phyloP scores from a whole-genome alignment of 1,140 invertebrate species.

The Drosophila seguyi region DNA sequence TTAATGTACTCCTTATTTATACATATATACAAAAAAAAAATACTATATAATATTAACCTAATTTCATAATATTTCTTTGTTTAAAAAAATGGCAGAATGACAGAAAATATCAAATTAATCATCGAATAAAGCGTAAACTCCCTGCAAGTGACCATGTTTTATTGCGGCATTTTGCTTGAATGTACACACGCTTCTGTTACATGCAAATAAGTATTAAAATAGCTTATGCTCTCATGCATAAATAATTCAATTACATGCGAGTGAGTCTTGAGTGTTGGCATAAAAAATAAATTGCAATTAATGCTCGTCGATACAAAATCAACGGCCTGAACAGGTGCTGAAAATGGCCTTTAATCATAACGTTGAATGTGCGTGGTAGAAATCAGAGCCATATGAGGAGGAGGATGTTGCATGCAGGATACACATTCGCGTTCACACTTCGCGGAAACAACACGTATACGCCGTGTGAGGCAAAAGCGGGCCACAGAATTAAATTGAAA shows the following conservation, averaged over 20 bases:
- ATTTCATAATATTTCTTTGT: not conserved
- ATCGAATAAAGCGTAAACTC: not conserved
- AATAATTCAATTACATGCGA: constrained; percentile 54
- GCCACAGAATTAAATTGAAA: constrained; percentile 46
- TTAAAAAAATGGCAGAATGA: no score
- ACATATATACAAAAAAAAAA: no score
- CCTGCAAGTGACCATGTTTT: constrained; percentile 8
- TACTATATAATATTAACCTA: not conserved
- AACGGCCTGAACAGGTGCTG: constrained; percentile 49
- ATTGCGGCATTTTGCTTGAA: not conserved
- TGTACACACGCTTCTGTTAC: not conserved
- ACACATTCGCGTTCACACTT: not conserved
- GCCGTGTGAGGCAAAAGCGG: constrained; percentile 17
- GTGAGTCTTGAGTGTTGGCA: constrained; percentile 29
- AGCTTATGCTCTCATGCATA: constrained; percentile 30
- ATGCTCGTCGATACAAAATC: constrained; percentile 35
- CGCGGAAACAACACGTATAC: constrained; percentile 54
- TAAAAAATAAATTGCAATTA: constrained; percentile 62
- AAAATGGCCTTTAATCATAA: constrained; percentile 61
- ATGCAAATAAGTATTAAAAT: constrained; percentile 34
- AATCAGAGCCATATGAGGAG: not conserved
- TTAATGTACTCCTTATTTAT: not conserved
- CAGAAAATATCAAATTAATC: not conserved
- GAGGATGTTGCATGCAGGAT: constrained; percentile 7
- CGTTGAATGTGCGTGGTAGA: constrained; percentile 42